A percentile compares a stretch with the other conserved stretches of the same genome.
Evolutionary conservation across 2,888 invertebrate species (phyloP).

Genomic region (Subacronicta megacephala): DNA sequence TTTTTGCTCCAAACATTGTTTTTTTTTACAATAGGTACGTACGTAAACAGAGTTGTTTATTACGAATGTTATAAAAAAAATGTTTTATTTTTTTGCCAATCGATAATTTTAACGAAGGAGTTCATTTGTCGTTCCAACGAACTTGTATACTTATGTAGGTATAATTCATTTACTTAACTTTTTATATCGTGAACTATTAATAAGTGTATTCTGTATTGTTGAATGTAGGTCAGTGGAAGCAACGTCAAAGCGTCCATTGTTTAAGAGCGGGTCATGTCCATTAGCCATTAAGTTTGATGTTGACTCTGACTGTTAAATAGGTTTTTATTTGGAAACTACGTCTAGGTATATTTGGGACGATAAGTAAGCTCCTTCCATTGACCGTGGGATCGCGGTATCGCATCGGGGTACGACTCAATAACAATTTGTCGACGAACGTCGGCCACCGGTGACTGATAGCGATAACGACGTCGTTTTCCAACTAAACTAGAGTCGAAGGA

Average conservation of each 20-base stretch:
- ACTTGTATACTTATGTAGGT: slow-evolving; percentile 26
- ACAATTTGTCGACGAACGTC: slow-evolving; percentile 65
- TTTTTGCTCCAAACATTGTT: slow-evolving; percentile 28
- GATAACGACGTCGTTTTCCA: slow-evolving; percentile 48
- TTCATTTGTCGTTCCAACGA: slow-evolving; percentile 17
- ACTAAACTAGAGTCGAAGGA: slow-evolving; percentile 50
- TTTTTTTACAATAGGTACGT: slow-evolving; percentile 27
- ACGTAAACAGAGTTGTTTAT: slow-evolving; percentile 35
- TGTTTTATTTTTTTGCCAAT: slow-evolving; percentile 40
- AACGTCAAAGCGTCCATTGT: slow-evolving; percentile 52
- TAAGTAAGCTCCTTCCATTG: slow-evolving; percentile 61
- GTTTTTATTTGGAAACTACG: slow-evolving; percentile 54
- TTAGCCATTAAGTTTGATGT: slow-evolving; percentile 53
- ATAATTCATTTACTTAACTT: slow-evolving; percentile 21
- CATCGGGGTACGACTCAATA: slow-evolving; percentile 57
- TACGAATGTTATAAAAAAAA: slow-evolving; percentile 34
- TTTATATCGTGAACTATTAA: slow-evolving; percentile 30
- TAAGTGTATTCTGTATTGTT: slow-evolving; percentile 27
- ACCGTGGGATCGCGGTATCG: slow-evolving; percentile 62
- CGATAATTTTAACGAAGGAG: slow-evolving; percentile 50
- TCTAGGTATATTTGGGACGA: slow-evolving; percentile 42
- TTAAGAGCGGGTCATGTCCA: slow-evolving; percentile 46
- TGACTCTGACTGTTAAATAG: slow-evolving; percentile 49
- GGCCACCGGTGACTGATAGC: slow-evolving; percentile 56
- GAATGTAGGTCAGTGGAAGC: slow-evolving; percentile 56